These are phyloP conservation scores for Philaethria dido DNA, from an alignment of 2,888 invertebrate species.

Conservation along the genomic window DNA sequence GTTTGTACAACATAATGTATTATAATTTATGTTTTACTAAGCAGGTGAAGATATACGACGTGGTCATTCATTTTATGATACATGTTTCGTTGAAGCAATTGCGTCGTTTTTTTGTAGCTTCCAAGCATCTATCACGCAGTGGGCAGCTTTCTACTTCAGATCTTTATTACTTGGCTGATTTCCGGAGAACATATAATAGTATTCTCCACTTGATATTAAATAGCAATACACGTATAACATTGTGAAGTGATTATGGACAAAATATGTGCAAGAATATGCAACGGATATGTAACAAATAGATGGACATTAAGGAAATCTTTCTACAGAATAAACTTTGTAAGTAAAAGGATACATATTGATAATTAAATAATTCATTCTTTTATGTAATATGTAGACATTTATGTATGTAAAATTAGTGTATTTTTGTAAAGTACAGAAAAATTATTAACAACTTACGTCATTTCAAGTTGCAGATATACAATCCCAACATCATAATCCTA, in stretches of 20 bases:
- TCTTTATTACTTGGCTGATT: constrained; percentile 80
- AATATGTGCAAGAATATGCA: neutral
- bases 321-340: too few relatives aligned
- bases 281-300: neutral
- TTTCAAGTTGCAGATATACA: constrained; percentile 6
- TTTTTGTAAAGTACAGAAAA: neutral
- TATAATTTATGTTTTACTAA: constrained; percentile 84
- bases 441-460: neutral
- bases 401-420: too few relatives aligned
- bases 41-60: constrained; percentile 83
- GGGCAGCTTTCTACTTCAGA: constrained; percentile 77
- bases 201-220: constrained; percentile 40
- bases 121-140: constrained; percentile 81
- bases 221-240: constrained; percentile 19
- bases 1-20: constrained; percentile 82
- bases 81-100: constrained; percentile 82
- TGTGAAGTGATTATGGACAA: neutral
- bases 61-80: constrained; percentile 83
- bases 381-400: too few relatives aligned
- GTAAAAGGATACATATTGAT: too few relatives aligned
- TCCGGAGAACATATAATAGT: constrained; percentile 62
- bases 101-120: constrained; percentile 80
- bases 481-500: constrained; percentile 40
- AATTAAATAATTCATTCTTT: too few relatives aligned
- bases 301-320: too few relatives aligned